Evolutionary conservation across 92 coral and sea anemone genomes (phyloP).

Genomic region (Actinostola sp.): DNA sequence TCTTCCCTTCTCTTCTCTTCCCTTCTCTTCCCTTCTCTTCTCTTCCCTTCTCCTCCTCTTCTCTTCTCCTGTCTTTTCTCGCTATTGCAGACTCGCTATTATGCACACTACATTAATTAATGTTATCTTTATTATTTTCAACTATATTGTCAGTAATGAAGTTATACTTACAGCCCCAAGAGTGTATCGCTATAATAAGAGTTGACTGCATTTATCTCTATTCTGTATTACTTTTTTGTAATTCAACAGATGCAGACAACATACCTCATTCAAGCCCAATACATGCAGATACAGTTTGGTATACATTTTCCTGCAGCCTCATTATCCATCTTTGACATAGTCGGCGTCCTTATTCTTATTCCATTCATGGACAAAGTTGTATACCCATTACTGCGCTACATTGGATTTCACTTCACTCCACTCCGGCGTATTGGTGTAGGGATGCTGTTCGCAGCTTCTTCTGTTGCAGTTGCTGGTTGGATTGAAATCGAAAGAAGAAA

Average conservation of each 20-base stretch:
- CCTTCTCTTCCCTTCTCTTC: too few species aligned
- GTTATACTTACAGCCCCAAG: too few species aligned
- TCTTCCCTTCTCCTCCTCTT: too few species aligned
- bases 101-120: too few species aligned
- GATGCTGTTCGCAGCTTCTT: slow-evolving; percentile 79
- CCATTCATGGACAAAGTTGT: slow-evolving; percentile 86
- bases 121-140: too few species aligned
- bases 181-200: too few species aligned
- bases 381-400: slow-evolving; percentile 68
- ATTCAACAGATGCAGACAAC: slow-evolving; percentile 77
- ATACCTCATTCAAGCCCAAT: slow-evolving; percentile 82
- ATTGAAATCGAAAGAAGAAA: slow-evolving; percentile 72
- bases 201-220: not conserved
- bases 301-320: slow-evolving; percentile 60
- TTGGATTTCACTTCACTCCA: slow-evolving; percentile 71
- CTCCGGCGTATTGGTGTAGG: slow-evolving; percentile 89
- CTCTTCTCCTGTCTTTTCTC: too few species aligned
- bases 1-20: too few species aligned
- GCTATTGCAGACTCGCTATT: too few species aligned
- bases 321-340: slow-evolving; percentile 55
- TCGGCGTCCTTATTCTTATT: slow-evolving; percentile 63
- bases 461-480: slow-evolving; percentile 80
- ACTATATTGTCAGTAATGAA: too few species aligned
- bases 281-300: slow-evolving; percentile 70
- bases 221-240: not conserved